phyloP scores from a whole-genome alignment of 2,113 vertebrate genomes.

The Periophthalmodon schlosseri region DNA sequence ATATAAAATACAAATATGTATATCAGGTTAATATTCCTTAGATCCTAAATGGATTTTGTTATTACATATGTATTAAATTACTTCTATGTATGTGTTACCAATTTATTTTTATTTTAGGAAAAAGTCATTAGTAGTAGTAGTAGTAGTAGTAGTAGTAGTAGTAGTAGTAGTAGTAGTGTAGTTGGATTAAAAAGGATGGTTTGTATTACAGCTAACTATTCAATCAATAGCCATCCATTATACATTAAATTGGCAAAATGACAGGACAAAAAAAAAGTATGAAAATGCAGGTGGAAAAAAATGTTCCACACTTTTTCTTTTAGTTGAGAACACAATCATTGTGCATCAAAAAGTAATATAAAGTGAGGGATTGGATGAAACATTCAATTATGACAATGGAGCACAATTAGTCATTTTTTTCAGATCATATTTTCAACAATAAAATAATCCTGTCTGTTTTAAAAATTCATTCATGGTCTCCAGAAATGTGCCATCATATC shows the following conservation, averaged over 20 bases:
- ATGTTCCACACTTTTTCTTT: not conserved
- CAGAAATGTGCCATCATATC: constrained; percentile 24
- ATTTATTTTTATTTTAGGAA: no score
- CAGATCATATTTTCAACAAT: not conserved
- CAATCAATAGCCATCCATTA: no score
- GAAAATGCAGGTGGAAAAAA: not conserved
- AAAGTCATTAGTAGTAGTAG: no score
- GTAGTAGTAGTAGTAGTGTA: no score
- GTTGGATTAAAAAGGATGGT: no score
- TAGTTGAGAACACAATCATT: not conserved
- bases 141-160: no score
- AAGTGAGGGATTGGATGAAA: not conserved
- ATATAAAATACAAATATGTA: not conserved
- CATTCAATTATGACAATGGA: not conserved
- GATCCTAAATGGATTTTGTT: no score
- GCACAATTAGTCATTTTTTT: not conserved
- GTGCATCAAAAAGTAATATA: not conserved
- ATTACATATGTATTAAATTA: not conserved
- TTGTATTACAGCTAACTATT: no score
- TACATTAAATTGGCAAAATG: no score
- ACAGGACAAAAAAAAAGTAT: no score
- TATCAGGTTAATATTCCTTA: not conserved
- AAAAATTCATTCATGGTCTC: constrained; percentile 8
- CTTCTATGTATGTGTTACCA: no score
- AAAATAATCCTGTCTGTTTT: no score